A percentile compares a stretch with the other conserved stretches of the same genome.
These are phyloP conservation scores for Aquatica leii DNA, from an alignment of 2,888 invertebrate genomes.

Conservation along the genomic window DNA sequence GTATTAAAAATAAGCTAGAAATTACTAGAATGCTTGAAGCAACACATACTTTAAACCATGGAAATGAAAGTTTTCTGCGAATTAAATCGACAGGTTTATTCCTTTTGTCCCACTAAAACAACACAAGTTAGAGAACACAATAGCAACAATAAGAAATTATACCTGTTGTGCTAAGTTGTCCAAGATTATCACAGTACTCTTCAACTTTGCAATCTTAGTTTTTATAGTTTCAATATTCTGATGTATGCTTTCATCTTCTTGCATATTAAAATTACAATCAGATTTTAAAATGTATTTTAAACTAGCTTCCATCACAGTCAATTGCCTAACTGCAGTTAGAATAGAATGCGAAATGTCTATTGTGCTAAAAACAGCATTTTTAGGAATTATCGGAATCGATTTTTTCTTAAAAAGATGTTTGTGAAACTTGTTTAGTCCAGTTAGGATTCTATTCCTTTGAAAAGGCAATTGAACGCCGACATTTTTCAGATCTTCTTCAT, in stretches of 20 bases:
- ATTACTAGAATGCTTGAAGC: too few relatives aligned
- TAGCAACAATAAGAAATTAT: neutral
- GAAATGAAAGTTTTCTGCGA: slow-evolving; percentile 42
- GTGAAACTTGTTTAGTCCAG: slow-evolving; percentile 68
- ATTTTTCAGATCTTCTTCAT: slow-evolving; percentile 65
- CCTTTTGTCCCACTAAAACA: slow-evolving; percentile 62
- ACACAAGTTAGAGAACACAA: slow-evolving; percentile 7
- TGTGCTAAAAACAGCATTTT: slow-evolving; percentile 63
- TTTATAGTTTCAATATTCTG: slow-evolving; percentile 7
- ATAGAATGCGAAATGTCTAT: slow-evolving; percentile 65
- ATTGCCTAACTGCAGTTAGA: slow-evolving; percentile 66
- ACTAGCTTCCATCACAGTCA: slow-evolving; percentile 66
- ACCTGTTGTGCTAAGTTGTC: slow-evolving; percentile 14
- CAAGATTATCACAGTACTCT: slow-evolving; percentile 8
- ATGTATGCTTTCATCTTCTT: neutral
- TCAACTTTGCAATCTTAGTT: slow-evolving; percentile 17
- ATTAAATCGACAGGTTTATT: slow-evolving; percentile 65
- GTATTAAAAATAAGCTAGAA: too few relatives aligned
- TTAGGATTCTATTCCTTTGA: slow-evolving; percentile 66
- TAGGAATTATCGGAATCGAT: slow-evolving; percentile 53
- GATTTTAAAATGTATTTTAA: slow-evolving; percentile 61
- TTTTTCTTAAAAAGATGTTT: slow-evolving; percentile 65
- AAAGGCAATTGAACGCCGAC: slow-evolving; percentile 69
- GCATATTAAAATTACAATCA: neutral
- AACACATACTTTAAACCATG: too few relatives aligned